Conservation (phyloP, 2,888 invertebrate species). For the Calliopum simillimum region DNA sequence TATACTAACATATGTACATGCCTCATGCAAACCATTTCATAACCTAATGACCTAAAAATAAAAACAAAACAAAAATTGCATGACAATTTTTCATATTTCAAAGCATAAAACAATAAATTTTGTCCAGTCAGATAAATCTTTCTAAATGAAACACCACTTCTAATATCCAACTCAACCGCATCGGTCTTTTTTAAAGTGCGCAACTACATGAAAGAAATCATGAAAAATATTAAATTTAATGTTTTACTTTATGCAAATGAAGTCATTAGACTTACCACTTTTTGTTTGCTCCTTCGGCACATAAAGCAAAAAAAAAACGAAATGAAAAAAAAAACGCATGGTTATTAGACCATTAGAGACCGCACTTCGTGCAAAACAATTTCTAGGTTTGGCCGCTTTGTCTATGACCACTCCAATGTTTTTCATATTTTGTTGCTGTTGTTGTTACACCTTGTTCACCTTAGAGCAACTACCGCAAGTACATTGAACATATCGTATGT, state of each 20-base stretch:
- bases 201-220: no score
- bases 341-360: slow-evolving; percentile 1
- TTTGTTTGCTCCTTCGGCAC: not conserved
- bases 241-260: slow-evolving; percentile 22
- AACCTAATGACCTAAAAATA: not conserved
- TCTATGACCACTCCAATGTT: slow-evolving; percentile 35
- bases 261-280: slow-evolving; percentile 15
- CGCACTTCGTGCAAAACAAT: slow-evolving; percentile 27
- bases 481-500: not conserved
- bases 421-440: slow-evolving; percentile 22
- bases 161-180: no score
- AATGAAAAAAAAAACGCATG: slow-evolving; percentile 3
- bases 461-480: not conserved
- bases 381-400: slow-evolving; percentile 32
- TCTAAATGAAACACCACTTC: no score
- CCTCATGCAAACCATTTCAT: no score
- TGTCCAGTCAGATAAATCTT: no score
- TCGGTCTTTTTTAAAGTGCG: no score
- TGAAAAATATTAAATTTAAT: not conserved
- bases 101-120: not conserved
- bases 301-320: no score
- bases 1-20: no score
- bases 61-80: not conserved
- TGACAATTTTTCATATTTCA: slow-evolving; percentile 7
- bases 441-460: not conserved